These are phyloP conservation scores for Cheiracanthium punctorium DNA, from an alignment of 2,888 invertebrate genomes.

Conservation along the genomic window DNA sequence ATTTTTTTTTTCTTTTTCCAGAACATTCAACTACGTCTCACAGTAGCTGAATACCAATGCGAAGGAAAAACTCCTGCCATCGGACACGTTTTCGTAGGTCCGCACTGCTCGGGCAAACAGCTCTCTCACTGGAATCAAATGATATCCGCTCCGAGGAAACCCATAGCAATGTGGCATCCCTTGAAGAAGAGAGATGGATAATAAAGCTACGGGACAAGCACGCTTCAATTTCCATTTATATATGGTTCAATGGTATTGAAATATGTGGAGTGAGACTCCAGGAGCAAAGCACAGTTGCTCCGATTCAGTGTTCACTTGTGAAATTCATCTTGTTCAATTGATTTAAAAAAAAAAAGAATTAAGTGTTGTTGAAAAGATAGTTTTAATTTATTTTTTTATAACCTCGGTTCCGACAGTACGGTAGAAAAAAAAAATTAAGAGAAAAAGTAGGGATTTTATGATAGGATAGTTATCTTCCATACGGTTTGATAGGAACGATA, in stretches of 20 bases:
- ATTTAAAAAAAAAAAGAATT: too few relatives aligned
- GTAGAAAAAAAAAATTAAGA: neutral
- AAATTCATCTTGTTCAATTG: too few relatives aligned
- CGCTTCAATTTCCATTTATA: neutral
- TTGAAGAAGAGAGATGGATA: constrained; percentile 77
- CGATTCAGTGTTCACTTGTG: constrained; percentile 48
- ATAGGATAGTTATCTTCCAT: too few relatives aligned
- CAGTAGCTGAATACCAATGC: constrained; percentile 78
- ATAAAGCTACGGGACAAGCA: neutral
- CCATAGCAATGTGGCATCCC: constrained; percentile 90
- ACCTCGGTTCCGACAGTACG: constrained; percentile 29
- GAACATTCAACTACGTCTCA: constrained; percentile 85
- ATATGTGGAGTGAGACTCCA: constrained; percentile 13
- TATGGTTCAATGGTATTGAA: constrained; percentile 23
- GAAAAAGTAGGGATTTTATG: neutral
- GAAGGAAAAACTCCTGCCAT: constrained; percentile 81
- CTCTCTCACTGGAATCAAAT: constrained; percentile 89
- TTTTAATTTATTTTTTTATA: constrained; percentile 56
- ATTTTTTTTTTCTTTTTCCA: constrained; percentile 75
- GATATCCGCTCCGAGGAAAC: constrained; percentile 86
- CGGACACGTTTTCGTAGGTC: constrained; percentile 87
- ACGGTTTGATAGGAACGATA: too few relatives aligned
- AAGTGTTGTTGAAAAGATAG: constrained; percentile 37
- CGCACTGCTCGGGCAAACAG: constrained; percentile 84
- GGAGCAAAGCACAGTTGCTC: constrained; percentile 10